These are phyloP conservation scores for Thamnophis elegans DNA, from an alignment of 2,797 vertebrate genomes.

Conservation along the genomic window DNA sequence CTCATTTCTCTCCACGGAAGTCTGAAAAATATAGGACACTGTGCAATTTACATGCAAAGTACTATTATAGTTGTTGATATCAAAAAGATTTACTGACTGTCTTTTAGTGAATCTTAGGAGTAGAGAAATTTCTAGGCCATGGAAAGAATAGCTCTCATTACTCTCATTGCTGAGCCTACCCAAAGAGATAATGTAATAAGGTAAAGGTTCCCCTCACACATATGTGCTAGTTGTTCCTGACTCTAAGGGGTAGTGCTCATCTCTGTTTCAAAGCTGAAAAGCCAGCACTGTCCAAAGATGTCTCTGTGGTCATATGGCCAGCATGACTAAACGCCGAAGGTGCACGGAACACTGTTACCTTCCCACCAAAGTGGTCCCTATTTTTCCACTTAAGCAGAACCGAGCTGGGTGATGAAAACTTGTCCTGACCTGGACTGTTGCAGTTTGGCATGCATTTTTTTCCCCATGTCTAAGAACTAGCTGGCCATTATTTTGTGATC, in stretches of 20 bases:
- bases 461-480: background rate
- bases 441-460: background rate
- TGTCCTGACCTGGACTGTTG: background rate
- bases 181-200: background rate
- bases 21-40: background rate
- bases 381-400: background rate
- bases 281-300: too few species aligned
- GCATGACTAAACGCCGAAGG: too few species aligned
- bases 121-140: background rate
- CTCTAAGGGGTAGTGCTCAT: too few species aligned
- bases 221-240: too few species aligned
- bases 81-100: background rate
- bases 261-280: too few species aligned
- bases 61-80: background rate
- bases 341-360: too few species aligned
- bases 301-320: too few species aligned
- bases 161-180: background rate
- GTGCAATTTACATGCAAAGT: background rate
- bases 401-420: background rate
- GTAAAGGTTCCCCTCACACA: too few species aligned
- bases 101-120: background rate
- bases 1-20: constrained; percentile 22
- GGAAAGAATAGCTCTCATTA: background rate
- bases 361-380: too few species aligned
- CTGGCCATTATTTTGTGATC: background rate